A percentile compares a stretch with the other conserved stretches of the same genome.
Conservation (phyloP, 2,888 invertebrate species). For the Orthosia gracilis region DNA sequence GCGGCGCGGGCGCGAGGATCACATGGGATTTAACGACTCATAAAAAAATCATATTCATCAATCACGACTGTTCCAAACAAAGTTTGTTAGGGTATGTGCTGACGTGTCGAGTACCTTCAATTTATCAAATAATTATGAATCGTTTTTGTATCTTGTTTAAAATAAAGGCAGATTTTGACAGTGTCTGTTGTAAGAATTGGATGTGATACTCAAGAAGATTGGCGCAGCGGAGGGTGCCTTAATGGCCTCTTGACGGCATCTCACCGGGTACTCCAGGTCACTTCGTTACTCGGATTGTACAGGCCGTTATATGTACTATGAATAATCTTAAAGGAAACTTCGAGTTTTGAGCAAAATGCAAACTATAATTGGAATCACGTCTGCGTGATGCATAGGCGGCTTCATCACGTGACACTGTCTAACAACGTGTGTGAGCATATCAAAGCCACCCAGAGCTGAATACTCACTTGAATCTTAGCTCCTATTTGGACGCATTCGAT, state of each 20-base stretch:
- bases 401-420: constrained; percentile 52
- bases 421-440: constrained; percentile 33
- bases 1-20: constrained; percentile 52
- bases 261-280: constrained; percentile 87
- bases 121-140: constrained; percentile 68
- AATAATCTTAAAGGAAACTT: constrained; percentile 82
- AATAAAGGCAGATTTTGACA: constrained; percentile 75
- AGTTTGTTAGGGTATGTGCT: constrained; percentile 65
- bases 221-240: constrained; percentile 86
- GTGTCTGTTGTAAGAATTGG: constrained; percentile 81
- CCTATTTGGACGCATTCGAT: not conserved
- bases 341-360: constrained; percentile 66
- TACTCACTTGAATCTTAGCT: constrained; percentile 5
- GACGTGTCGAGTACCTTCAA: constrained; percentile 64
- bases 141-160: constrained; percentile 65
- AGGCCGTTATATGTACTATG: constrained; percentile 83
- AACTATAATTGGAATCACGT: constrained; percentile 71
- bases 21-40: constrained; percentile 69
- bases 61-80: constrained; percentile 68
- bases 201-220: constrained; percentile 88
- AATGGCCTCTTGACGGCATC: constrained; percentile 89
- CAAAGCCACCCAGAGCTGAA: constrained; percentile 18
- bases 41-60: constrained; percentile 72
- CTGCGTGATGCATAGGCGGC: constrained; percentile 39
- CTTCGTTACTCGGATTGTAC: constrained; percentile 90